Base-by-base conservation (phyloP, 2,888 invertebrate species). In the Agelastica alni region DNA sequence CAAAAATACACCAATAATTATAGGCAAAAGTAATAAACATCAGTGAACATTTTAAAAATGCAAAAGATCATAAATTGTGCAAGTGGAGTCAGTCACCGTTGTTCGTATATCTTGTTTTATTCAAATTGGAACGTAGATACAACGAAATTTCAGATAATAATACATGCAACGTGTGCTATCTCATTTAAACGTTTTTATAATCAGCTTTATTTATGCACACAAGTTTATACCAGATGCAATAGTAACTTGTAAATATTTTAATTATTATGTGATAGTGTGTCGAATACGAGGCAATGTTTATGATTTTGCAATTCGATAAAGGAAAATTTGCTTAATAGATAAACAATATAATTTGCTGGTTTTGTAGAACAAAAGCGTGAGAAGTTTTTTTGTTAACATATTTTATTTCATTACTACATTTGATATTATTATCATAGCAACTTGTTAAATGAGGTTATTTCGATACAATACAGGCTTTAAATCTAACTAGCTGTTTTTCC, bases 131-230 rank as follows among this genome's bases (percentile, higher is more conserved):
- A n/a, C n/a, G n/a, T n/a, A n/a, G n/a, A n/a, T n/a, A n/a, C n/a
- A n/a, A n/a, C n/a, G n/a, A n/a, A n/a, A n/a, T n/a, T n/a, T n/a
- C 9, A 26, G 26, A 9, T 26, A 26, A 26, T 26, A 6, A 26
- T 9, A 9, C 9, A 7, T 26, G 9, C 26, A 26, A 37, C 47
- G 47, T 47, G 47, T 39, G 39, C 39, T 30, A 48, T 39, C 30
- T 48, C 48, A 37, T 7, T 36, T 48, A 37, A 37, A 26, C 39
- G 39, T 48, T 48, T 37, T 17, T 17, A 13, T 18, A 12, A 48
- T 46, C 46, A 46, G 46, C 46, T 46, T 34, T 46, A 46, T 32
- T 36, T 46, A 26, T 36, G 46, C 34, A 20, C 22, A 46, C 36
- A 45, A 36, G 34, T 10, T 48, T 17, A 28, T 16, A 47, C 5